Percentiles rank a stretch among this genome's conserved stretches.
These are phyloP conservation scores for Ardeotis arabs DNA, from an alignment of 2,113 vertebrate genomes.

Conservation along the genomic window DNA sequence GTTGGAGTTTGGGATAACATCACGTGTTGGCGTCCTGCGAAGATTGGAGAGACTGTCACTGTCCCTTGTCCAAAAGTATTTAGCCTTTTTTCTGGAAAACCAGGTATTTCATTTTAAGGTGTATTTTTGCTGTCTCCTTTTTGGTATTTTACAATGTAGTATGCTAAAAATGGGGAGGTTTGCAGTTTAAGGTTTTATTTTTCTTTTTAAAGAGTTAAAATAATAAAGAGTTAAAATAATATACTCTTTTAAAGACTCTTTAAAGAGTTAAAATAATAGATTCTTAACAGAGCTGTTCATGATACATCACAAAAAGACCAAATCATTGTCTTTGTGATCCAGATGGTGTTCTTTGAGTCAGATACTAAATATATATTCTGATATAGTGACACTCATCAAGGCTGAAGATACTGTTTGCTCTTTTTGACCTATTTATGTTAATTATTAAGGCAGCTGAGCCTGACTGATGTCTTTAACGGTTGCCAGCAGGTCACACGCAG, in stretches of 20 bases:
- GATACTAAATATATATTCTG: background rate
- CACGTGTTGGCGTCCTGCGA: conserved; percentile 80
- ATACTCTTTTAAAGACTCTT: background rate
- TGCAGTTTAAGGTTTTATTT: background rate
- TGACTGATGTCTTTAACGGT: background rate
- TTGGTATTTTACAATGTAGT: background rate
- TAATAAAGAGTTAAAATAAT: background rate
- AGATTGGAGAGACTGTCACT: conserved; percentile 81
- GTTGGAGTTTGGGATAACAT: conserved; percentile 83
- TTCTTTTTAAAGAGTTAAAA: background rate
- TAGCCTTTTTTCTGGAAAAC: conserved; percentile 65
- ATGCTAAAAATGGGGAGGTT: background rate
- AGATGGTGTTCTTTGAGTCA: background rate
- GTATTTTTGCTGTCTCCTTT: background rate
- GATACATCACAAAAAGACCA: background rate
- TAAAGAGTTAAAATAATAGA: background rate
- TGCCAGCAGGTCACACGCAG: background rate
- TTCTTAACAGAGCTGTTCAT: background rate
- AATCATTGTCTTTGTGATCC: background rate
- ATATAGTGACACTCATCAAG: background rate
- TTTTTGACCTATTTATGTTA: background rate
- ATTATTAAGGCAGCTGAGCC: background rate
- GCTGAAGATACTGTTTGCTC: background rate
- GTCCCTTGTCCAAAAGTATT: conserved; percentile 80
- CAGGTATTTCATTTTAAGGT: conserved; percentile 72